Base-by-base conservation (phyloP, 2,113 vertebrate species). In the Eubucco bourcierii region DNA sequence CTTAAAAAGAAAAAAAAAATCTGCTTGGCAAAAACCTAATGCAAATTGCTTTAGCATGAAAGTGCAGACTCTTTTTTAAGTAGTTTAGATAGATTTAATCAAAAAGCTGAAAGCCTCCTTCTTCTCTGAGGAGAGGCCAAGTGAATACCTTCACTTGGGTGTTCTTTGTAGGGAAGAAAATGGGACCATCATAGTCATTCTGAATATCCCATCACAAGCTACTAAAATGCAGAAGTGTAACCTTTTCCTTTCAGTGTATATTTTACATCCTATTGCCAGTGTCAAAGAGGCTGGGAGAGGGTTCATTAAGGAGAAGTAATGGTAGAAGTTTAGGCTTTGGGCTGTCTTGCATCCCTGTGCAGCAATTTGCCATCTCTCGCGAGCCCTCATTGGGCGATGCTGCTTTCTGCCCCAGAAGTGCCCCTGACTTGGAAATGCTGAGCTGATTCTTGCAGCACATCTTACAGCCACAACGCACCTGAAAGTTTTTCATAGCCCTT, bases 11-110 rank as follows among this genome's bases (percentile, higher is more conserved):
- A 71, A 75, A 83, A 41, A 90, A 95, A 81, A 21, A 52, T 52
- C 37, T 31, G 28, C 64, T 60, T 94, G 87, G 93, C 92, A 84
- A 85, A 97, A 94, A 41, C 27, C 39, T 73, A 84, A 90, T 29
- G 80, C 80, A 95, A 96, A 95, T 79, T 91, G 83, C 65, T 85
- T 52, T 80, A 82, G 91, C 82, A 91, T 82, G 77, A 82, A 72
- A 92, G 76, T 55, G 37, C 81, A 95, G 92, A 58, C 85, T 82
- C 17, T 37, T 84, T 94, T 90, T 87, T 6, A 72, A 77, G 66
- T n/a, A 75, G 53, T 84, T 88, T 80, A 73, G 73, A 65, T 86
- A 90, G 83, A 92, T 90, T 75, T 78, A 95, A 93, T 95, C 66
- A 64, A 2, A 25, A 77, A 56, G 41, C 37, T 71, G 37, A 85